Evolutionary conservation across 1,140 invertebrate species (phyloP), one percentile per base, ranked within the genome.

Genomic region (Pseudomyrmex gracilis): DNA sequence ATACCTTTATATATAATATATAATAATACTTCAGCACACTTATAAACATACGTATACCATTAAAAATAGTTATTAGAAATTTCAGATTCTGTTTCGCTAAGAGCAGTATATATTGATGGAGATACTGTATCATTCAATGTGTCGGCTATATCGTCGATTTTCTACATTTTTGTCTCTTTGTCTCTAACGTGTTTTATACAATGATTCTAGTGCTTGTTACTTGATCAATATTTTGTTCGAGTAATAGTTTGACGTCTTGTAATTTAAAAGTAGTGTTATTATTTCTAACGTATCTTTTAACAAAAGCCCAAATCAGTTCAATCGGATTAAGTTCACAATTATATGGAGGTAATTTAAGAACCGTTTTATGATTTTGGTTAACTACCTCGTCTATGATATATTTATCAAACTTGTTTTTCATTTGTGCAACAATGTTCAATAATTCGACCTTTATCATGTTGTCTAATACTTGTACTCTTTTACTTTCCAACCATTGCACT

Each of bases 281-380:
- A 10, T 2, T 17, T 0, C n/a, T 17, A 7, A 73, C 17, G 24
- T 73, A 24, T 0, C 8, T 10, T 24, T 74, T 74, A 10, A 74
- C 43, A 43, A 58, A 17, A 5, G 15, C 15, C 73, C 43, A 74
- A 1, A 63, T 20, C 45, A 74, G 43, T 74, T 74, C 73, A 2
- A 74, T 74, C 1, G 73, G 58, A 34, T 74, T 74, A 13, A 74
- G 15, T 10, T 74, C 68, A 15, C 73, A 74, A n/a, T 61, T n/a
- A 34, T 74, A 74, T 7, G 58, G 73, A n/a, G 73, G 58, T 10
- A 74, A 15, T 51, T 58, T 15, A 13, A 74, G 45, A 8, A 74
- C 58, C 12, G 4, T 51, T 49, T 61, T 61, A 17, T 51, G 24
- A 12, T 51, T 13, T 13, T 17, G 9, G 49, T 45, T 61, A 1